Base-by-base conservation (phyloP, 2,113 vertebrate genomes). In the Apaloderma vittatum region DNA sequence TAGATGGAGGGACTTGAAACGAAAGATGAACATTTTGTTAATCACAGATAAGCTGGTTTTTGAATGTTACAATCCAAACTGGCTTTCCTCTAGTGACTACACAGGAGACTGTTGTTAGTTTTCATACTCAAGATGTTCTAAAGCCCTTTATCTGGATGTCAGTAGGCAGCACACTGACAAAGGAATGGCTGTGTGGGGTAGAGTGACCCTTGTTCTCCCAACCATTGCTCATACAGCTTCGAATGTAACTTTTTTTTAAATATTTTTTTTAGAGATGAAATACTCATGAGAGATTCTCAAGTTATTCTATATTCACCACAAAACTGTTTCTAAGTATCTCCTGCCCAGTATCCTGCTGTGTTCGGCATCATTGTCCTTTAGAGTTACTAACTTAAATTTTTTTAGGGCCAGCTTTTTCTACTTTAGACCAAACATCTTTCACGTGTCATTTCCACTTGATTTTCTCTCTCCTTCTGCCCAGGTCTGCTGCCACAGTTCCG, bases 111-210 rank as follows among this genome's bases (percentile, higher is more conserved):
- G 51, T 80, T 26, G 32, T 48, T 71, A 34, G 70, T 91, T 92
- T 63, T 92, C 61, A 43, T 51, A 86, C 4, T 36, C 20, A 67
- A 86, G 63, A 62, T 54, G 23, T 67, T 94, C 46, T 76, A 43
- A 94, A 88, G 55, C 54, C 76, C 83, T 94, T 95, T 89, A 43
- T 86, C 81, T 43, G 86, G 59, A 37, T 88, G 55, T 58, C 82
- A 93, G 57, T 49, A 36, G 75, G 76, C 80, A 92, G 45, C 48
- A 34, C 1, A 2, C 68, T 63, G 72, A 77, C 73, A 92, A 89
- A 94, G 49, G 46, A 66, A 43, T 51, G 58, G 36, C 75, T 8
- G 1, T 32, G 19, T 4, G 0, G 43, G 72, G 43, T 66, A 45
- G 36, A 68, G 32, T 67, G 54, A 32, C 63, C 4, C 12, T 86